Evolutionary conservation across 2,113 vertebrate genomes (phyloP), one percentile per base, ranked within the genome.

Genomic region (Crotalus tigris): DNA sequence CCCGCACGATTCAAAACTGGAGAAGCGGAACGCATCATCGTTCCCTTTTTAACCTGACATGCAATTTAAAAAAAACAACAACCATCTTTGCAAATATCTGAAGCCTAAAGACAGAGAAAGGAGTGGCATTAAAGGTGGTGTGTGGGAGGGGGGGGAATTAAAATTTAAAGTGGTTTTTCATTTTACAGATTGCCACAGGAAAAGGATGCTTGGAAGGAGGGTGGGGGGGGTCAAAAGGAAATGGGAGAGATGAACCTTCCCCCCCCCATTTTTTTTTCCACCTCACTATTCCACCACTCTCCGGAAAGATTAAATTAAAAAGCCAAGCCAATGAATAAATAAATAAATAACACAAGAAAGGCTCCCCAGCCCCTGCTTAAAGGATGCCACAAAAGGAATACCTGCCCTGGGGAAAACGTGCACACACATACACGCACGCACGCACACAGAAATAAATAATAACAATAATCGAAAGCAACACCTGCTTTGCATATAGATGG

Each of bases 81-180:
- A 61, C 44, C 12, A 75, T 7, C 29, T 29, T 95, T 95, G 96
- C 96, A 96, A 57, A 75, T 39, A 86, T n/a, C 23, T 10, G 90
- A 91, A 92, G 85, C 2, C 57, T 29, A 5, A 2, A 64, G n/a
- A 89, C 19, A 1, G 57, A 92, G 86, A 85, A 0, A 0, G 0
- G 5, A 54, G 10, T 19, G 53, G 11, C 24, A 12, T 39, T 33
- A n/a, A 54, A 57, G 1, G 8, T 21, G 4, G 46, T 46, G 46
- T 46, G 49, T 49, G 49, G 6, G 49, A 7, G 49, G 49, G 49
- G 49, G 1, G 8, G 49, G 49, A 51, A 51, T 51, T 9, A 51
- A 51, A 51, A 51, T 51, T 51, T 51, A 51, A 33, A 23, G 53
- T n/a, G 26, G 13, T 9, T 55, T 33, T 33, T 75, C n/a, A 39